Conservation (phyloP, 2,888 invertebrate species). For the Cacoxenus indagator region DNA sequence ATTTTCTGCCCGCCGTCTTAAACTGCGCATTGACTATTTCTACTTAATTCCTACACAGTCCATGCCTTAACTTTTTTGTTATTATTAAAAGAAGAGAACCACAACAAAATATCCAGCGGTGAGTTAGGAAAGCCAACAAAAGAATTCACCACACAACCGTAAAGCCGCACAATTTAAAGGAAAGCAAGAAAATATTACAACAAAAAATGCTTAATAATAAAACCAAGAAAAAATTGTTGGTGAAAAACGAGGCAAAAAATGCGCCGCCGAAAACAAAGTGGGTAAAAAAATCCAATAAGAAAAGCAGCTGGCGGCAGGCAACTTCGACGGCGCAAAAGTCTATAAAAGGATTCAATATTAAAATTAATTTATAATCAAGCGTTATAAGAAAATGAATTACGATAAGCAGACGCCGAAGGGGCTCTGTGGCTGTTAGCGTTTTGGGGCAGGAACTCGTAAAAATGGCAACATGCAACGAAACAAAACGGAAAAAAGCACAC, state of each 20-base stretch:
- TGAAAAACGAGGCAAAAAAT: neutral
- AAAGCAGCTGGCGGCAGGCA: constrained; percentile 11
- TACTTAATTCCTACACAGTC: too few relatives aligned
- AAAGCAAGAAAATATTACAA: too few relatives aligned
- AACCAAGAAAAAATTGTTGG: neutral
- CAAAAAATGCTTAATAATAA: too few relatives aligned
- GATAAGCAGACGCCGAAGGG: constrained; percentile 2
- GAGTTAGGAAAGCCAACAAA: too few relatives aligned
- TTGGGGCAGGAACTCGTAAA: neutral
- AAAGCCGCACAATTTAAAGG: too few relatives aligned
- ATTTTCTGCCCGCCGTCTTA: too few relatives aligned
- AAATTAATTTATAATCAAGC: constrained; percentile 27
- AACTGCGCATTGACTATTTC: too few relatives aligned
- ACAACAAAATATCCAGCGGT: too few relatives aligned
- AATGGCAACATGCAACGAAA: neutral
- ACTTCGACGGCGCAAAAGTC: neutral
- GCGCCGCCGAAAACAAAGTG: neutral
- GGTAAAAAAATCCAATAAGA: constrained; percentile 4
- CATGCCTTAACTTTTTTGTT: too few relatives aligned
- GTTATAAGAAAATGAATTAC: constrained; percentile 16
- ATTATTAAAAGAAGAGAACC: too few relatives aligned
- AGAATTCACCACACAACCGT: too few relatives aligned
- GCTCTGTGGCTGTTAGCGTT: neutral
- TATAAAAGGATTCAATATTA: constrained; percentile 26
- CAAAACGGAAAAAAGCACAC: neutral